Evolutionary conservation across 1,140 invertebrate genomes (phyloP).

Genomic region (Leguminivora glycinivorella): DNA sequence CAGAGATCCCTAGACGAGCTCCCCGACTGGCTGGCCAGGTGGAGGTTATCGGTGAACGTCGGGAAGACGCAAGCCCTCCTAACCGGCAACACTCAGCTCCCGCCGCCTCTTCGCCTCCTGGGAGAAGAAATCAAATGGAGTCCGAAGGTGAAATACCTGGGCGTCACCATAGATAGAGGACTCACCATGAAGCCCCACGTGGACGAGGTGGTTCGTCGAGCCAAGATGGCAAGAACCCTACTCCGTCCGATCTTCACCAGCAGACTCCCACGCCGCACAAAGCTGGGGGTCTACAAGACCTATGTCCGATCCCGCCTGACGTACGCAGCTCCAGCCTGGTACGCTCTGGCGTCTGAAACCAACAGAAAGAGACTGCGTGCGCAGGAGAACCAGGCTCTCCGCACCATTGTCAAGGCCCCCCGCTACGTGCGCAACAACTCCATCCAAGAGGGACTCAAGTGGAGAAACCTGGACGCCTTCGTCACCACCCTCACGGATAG

Average conservation of each 20-base stretch:
- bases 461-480: slow-evolving; percentile 11
- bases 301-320: background rate
- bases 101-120: background rate
- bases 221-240: background rate
- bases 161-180: background rate
- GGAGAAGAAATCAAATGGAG: background rate
- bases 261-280: background rate
- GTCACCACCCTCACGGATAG: background rate
- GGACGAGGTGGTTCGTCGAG: background rate
- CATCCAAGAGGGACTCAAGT: background rate
- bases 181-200: background rate
- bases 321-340: slow-evolving; percentile 6
- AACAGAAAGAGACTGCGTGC: background rate
- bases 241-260: background rate
- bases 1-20: background rate
- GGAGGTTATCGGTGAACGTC: background rate
- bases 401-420: background rate
- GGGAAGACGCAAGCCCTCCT: background rate
- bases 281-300: background rate
- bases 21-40: background rate
- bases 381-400: background rate
- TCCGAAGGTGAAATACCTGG: slow-evolving; percentile 10
- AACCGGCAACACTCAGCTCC: background rate
- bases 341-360: background rate
- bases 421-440: background rate